phyloP scores from a whole-genome alignment of 2,797 vertebrate genomes.

The Lutjanus argentimaculatus region DNA sequence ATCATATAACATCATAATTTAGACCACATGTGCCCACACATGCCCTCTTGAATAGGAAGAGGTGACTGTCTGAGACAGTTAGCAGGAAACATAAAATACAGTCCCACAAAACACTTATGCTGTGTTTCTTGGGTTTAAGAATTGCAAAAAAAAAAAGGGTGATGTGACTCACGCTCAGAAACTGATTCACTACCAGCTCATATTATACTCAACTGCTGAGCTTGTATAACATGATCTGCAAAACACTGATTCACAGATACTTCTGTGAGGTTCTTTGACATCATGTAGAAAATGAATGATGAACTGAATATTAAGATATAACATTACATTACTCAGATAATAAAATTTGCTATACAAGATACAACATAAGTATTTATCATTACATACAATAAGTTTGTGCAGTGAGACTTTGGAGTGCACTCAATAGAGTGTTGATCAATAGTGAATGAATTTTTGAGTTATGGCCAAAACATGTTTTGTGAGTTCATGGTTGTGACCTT shows the following conservation, averaged over 20 bases:
- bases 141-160: slow-evolving; percentile 14
- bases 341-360: too few species aligned
- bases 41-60: slow-evolving; percentile 55
- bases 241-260: not conserved
- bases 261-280: not conserved
- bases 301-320: not conserved
- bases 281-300: not conserved
- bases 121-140: slow-evolving; percentile 20
- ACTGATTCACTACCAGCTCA: slow-evolving; percentile 19
- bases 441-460: too few species aligned
- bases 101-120: slow-evolving; percentile 28
- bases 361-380: too few species aligned
- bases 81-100: slow-evolving; percentile 46
- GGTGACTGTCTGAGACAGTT: slow-evolving; percentile 54
- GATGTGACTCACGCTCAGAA: slow-evolving; percentile 28
- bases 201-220: not conserved
- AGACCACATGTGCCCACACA: slow-evolving; percentile 73
- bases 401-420: too few species aligned
- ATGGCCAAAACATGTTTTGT: too few species aligned
- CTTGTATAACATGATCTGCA: slow-evolving; percentile 11
- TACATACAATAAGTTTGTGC: too few species aligned
- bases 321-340: not conserved
- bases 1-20: slow-evolving; percentile 74
- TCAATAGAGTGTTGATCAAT: too few species aligned
- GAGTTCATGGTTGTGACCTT: too few species aligned